These are phyloP conservation scores for Notarius lentiginosus DNA, from an alignment of 2,113 vertebrate genomes.

Conservation along the genomic window DNA sequence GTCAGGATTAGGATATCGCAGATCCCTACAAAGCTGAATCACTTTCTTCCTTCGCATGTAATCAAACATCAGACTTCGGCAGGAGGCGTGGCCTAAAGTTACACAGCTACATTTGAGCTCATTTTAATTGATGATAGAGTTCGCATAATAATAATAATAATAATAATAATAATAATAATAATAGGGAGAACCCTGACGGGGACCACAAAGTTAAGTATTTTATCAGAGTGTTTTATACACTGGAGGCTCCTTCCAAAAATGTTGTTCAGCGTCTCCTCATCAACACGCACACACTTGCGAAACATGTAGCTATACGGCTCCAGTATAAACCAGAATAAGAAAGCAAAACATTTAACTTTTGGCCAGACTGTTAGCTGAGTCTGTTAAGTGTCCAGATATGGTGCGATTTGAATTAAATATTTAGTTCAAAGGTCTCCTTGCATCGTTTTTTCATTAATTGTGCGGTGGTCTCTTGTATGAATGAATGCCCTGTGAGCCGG, in stretches of 20 bases:
- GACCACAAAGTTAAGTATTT: too few species aligned
- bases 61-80: background rate
- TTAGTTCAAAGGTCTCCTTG: background rate
- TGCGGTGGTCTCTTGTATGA: too few species aligned
- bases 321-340: background rate
- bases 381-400: background rate
- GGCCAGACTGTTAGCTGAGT: background rate
- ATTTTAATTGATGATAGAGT: background rate
- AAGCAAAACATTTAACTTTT: background rate
- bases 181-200: too few species aligned
- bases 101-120: background rate
- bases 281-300: background rate
- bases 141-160: background rate
- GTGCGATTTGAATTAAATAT: background rate
- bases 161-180: too few species aligned
- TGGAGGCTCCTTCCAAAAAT: background rate
- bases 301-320: background rate
- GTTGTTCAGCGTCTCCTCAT: background rate
- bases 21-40: background rate
- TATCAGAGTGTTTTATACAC: background rate
- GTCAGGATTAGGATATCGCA: background rate
- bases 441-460: too few species aligned
- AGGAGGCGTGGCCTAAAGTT: background rate
- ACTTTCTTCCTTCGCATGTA: background rate
- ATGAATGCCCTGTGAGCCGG: too few species aligned